A percentile compares a stretch with the other conserved stretches of the same genome.
These are phyloP conservation scores for Mormyrops attenuatus DNA, from an alignment of 2,797 vertebrate genomes.

Conservation along the genomic window DNA sequence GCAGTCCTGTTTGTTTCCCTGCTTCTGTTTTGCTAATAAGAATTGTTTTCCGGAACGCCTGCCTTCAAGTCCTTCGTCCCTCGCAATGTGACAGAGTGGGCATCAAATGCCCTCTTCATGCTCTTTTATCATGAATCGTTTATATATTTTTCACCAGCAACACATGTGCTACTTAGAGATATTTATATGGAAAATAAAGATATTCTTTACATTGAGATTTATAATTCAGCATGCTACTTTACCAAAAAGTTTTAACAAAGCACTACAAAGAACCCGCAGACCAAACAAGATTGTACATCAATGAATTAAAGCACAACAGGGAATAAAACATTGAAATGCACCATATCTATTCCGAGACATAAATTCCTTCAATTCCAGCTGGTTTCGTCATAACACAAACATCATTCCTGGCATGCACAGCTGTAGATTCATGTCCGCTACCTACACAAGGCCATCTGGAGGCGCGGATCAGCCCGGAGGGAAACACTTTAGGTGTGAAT, in stretches of 20 bases:
- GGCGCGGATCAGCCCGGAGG: conserved; percentile 14
- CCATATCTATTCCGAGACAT: background rate
- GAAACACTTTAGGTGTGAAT: conserved; percentile 32
- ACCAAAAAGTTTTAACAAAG: background rate
- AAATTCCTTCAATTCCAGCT: background rate
- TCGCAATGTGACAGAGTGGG: background rate
- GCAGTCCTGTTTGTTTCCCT: background rate
- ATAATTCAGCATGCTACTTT: background rate
- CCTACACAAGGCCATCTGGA: conserved; percentile 4
- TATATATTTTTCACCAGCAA: background rate
- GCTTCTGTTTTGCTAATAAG: background rate
- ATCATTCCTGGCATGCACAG: background rate
- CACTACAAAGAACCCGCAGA: background rate
- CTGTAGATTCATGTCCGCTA: background rate
- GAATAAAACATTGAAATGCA: background rate
- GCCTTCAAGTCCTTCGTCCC: background rate
- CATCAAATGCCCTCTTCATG: background rate
- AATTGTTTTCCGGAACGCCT: background rate
- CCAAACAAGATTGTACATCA: background rate
- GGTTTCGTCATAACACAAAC: background rate
- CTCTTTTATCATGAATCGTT: background rate
- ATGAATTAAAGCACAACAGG: background rate
- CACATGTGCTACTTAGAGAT: background rate
- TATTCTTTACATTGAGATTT: background rate
- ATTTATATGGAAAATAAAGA: background rate